Base-by-base conservation (phyloP, 2,113 vertebrate genomes). In the Cyphomyrus plagiostoma region DNA sequence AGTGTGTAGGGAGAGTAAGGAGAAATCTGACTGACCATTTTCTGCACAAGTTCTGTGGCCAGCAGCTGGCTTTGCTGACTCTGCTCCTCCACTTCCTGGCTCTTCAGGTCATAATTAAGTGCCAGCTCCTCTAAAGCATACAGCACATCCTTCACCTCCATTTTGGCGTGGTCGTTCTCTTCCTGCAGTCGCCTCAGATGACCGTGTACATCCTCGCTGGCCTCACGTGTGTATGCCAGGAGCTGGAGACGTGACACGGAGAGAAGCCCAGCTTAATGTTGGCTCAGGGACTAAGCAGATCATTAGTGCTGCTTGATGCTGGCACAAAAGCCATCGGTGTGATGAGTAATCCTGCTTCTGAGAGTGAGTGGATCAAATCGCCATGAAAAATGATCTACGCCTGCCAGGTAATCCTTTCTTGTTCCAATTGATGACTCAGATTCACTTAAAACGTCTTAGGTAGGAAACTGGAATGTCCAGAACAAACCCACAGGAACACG, bases 81-180 rank as follows among this genome's bases (percentile, higher is more conserved):
- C 90, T 96, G 98, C 89, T 98, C 97, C 93, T 98, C 97, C 58
- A 97, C 97, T 91, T 98, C 97, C 94, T 96, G 97, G 42, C 97
- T 97, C 93, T 98, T 98, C 93, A 97, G 97, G 95, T 98, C 97
- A 0, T 98, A 98, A 95, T 97, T 98, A 49, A 98, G 96, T 0
- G 97, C 97, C 92, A 98, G 94, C 89, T 98, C 97, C 92, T 98
- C 97, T 91, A 98, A 94, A 0, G 97, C 97, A 93, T 97, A 97
- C 62, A 98, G 92, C 58, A 98, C 97, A 89, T 98, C 97, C 92
- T 97, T 97, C 90, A 98, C 97, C 93, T 98, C 97, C 0, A 97
- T 96, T 89, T 98, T 97, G 1, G 97, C 97, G 0, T 96, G 96
- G 2, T 98, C 96, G 0, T 97, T 98, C 95, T 98, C 97, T 0